phyloP scores from a whole-genome alignment of 2,797 vertebrate genomes.

The Hirundo rustica region DNA sequence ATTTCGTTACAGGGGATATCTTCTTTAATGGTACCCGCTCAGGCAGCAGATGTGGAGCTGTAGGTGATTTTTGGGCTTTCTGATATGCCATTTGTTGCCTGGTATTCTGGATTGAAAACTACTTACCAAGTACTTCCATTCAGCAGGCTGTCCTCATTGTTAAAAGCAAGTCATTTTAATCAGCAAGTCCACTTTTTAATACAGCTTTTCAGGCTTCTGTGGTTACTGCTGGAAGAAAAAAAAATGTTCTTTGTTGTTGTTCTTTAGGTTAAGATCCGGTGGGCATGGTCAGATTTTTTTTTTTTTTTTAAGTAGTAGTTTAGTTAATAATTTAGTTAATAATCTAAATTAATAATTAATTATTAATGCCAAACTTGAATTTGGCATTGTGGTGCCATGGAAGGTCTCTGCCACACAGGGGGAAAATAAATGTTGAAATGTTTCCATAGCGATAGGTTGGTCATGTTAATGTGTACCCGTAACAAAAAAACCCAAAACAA shows the following conservation, averaged over 20 bases:
- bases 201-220: not conserved
- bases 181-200: not conserved
- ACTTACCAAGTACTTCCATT: not conserved
- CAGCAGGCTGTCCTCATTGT: not conserved
- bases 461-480: not conserved
- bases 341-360: not conserved
- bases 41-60: not conserved
- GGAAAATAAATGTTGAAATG: not conserved
- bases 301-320: not conserved
- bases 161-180: not conserved
- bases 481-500: not conserved
- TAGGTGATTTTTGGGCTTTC: not conserved
- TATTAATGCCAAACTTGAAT: not conserved
- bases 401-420: not conserved
- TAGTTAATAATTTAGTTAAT: not conserved
- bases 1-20: fast-evolving
- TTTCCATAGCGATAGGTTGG: not conserved
- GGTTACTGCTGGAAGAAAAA: not conserved
- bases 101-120: not conserved
- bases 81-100: not conserved
- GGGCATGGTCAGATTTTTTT: not conserved
- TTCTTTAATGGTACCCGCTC: not conserved
- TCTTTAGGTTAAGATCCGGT: not conserved
- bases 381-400: not conserved
- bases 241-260: not conserved